Conservation (phyloP, 2,888 invertebrate genomes). For the Magallana nippona region DNA sequence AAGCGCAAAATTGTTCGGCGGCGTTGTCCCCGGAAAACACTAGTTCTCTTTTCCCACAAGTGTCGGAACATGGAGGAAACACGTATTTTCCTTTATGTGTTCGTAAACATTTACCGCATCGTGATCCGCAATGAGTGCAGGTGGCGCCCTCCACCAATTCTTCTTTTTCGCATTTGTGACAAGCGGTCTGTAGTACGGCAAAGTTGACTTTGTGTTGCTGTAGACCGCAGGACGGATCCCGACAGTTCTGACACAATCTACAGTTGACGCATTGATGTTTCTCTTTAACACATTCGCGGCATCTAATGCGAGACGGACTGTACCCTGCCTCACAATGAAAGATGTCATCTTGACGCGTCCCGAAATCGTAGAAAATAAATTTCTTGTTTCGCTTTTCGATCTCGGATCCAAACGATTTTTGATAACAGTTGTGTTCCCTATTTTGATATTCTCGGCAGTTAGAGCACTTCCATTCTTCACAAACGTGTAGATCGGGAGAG, state of each 20-base stretch:
- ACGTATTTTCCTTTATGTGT: conserved; percentile 1
- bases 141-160: conserved; percentile 17
- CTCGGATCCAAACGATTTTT: neutral
- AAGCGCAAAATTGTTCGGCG: conserved; percentile 13
- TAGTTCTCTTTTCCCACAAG: conserved; percentile 50
- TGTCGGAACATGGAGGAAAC: conserved; percentile 43
- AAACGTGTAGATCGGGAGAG: conserved; percentile 5
- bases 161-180: conserved; percentile 2
- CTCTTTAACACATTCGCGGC: neutral
- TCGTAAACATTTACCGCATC: neutral
- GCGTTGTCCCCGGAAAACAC: conserved; percentile 37
- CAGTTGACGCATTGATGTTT: neutral
- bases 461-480: conserved; percentile 31
- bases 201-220: conserved; percentile 30
- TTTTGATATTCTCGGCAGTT: conserved; percentile 30
- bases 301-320: neutral
- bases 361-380: conserved; percentile 52
- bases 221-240: neutral
- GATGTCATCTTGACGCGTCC: conserved; percentile 43
- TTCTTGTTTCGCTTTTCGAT: neutral
- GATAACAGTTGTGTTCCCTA: conserved; percentile 34
- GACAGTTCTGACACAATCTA: neutral
- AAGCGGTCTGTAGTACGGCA: conserved; percentile 38
- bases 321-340: conserved; percentile 36
- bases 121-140: conserved; percentile 31